Percentiles rank a stretch among this genome's conserved stretches.
These are phyloP conservation scores for Ctenochaetus hawaiiensis DNA, from an alignment of 2,797 vertebrate species.

Conservation along the genomic window DNA sequence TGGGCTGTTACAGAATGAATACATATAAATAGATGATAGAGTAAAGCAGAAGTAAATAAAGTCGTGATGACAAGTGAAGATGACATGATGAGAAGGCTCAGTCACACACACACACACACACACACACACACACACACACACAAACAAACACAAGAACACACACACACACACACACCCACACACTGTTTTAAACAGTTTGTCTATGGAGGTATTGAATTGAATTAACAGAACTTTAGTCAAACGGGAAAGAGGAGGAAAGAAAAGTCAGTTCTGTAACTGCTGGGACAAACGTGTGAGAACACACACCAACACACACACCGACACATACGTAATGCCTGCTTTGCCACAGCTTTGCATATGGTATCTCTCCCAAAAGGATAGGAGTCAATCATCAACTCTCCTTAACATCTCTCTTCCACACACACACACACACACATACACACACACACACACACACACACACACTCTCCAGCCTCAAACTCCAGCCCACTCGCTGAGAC, in stretches of 20 bases:
- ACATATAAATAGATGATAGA: neutral
- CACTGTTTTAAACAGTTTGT: conserved; percentile 29
- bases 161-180: conserved; percentile 1
- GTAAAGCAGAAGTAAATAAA: conserved; percentile 73
- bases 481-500: conserved; percentile 52
- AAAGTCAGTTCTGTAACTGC: conserved; percentile 30
- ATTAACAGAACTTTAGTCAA: conserved; percentile 65
- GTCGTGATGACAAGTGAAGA: conserved; percentile 59
- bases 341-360: conserved; percentile 46
- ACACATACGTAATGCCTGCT: neutral
- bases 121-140: conserved; percentile 9
- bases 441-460: conserved; percentile 30
- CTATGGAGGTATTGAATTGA: conserved; percentile 28
- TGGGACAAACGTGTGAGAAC: conserved; percentile 2
- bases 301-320: neutral
- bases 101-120: conserved; percentile 14
- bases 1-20: neutral
- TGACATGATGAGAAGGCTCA: conserved; percentile 44
- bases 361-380: conserved; percentile 45
- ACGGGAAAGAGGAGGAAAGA: neutral
- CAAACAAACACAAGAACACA: conserved; percentile 13
- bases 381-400: conserved; percentile 78
- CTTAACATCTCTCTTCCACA: conserved; percentile 43
- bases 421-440: conserved; percentile 33
- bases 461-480: conserved; percentile 39